These are phyloP conservation scores for Seira musarum DNA, from an alignment of 2,888 invertebrate genomes.

Conservation along the genomic window DNA sequence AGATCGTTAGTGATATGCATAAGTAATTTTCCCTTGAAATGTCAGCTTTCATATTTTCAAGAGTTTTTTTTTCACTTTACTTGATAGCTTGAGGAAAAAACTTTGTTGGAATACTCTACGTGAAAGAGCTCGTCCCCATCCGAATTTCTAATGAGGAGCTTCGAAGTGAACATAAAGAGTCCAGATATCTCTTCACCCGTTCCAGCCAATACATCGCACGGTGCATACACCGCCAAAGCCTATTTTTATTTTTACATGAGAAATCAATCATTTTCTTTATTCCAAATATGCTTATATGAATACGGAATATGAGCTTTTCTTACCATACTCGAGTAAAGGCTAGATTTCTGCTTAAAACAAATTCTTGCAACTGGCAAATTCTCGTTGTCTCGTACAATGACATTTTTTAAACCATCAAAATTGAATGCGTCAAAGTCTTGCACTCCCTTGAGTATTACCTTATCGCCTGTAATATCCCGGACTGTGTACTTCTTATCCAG, in stretches of 20 bases:
- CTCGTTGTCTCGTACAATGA: constrained; percentile 59
- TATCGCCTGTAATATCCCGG: constrained; percentile 42
- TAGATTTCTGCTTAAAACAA: constrained; percentile 65
- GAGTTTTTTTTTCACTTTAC: constrained; percentile 12
- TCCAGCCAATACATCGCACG: constrained; percentile 59
- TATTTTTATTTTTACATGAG: constrained; percentile 26
- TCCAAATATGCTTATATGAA: no score
- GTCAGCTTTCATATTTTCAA: not conserved
- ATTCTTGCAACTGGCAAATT: constrained; percentile 62
- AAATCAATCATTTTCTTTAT: constrained; percentile 7
- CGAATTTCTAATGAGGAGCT: constrained; percentile 62
- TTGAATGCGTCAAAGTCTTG: constrained; percentile 54
- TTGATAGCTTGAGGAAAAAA: constrained; percentile 46
- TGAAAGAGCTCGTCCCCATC: constrained; percentile 62
- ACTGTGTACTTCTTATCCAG: constrained; percentile 54
- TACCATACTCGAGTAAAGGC: constrained; percentile 58
- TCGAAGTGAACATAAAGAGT: constrained; percentile 56
- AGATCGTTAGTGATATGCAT: no score
- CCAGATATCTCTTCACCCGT: constrained; percentile 62
- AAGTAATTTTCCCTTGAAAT: not conserved
- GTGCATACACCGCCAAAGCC: constrained; percentile 63
- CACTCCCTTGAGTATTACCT: constrained; percentile 59
- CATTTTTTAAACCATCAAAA: constrained; percentile 60
- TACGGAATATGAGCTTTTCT: not conserved
- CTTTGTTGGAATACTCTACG: constrained; percentile 46